phyloP scores from a whole-genome alignment of 2,888 invertebrate species.

The Lepidocyrtoides sp. region DNA sequence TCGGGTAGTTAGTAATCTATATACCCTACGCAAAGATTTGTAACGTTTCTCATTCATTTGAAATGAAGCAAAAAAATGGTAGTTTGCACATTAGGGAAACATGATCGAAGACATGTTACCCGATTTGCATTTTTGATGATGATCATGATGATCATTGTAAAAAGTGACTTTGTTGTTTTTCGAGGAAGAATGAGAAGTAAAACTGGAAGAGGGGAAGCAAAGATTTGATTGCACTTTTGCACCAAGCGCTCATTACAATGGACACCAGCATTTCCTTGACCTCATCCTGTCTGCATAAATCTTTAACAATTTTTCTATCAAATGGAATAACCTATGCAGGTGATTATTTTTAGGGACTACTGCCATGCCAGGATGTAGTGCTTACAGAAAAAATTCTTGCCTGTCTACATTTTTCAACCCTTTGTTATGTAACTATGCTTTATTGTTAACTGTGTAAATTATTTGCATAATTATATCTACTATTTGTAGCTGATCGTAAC shows the following conservation, averaged over 20 bases:
- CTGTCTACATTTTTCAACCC: background rate
- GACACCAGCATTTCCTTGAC: constrained; percentile 35
- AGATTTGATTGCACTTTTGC: constrained; percentile 13
- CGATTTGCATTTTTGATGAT: constrained; percentile 1
- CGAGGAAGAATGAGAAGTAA: background rate
- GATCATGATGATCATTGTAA: background rate
- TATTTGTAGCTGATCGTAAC: too few species aligned
- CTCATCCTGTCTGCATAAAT: constrained; percentile 15
- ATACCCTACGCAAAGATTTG: too few species aligned
- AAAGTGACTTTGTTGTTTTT: background rate
- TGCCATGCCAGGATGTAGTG: background rate
- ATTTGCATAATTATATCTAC: constrained; percentile 35
- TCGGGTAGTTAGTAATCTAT: too few species aligned
- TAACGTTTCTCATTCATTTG: too few species aligned
- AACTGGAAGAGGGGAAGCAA: background rate
- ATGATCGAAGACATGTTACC: background rate
- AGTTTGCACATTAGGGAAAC: background rate
- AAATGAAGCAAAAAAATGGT: background rate
- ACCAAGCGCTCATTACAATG: constrained; percentile 2
- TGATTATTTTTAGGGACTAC: too few species aligned
- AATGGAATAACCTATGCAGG: background rate
- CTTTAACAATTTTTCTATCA: background rate
- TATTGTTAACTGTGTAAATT: constrained; percentile 9
- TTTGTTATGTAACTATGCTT: constrained; percentile 1
- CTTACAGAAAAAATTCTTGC: background rate